These are phyloP conservation scores for Mormyrops attenuatus DNA, from an alignment of 2,797 vertebrate species.

Conservation along the genomic window DNA sequence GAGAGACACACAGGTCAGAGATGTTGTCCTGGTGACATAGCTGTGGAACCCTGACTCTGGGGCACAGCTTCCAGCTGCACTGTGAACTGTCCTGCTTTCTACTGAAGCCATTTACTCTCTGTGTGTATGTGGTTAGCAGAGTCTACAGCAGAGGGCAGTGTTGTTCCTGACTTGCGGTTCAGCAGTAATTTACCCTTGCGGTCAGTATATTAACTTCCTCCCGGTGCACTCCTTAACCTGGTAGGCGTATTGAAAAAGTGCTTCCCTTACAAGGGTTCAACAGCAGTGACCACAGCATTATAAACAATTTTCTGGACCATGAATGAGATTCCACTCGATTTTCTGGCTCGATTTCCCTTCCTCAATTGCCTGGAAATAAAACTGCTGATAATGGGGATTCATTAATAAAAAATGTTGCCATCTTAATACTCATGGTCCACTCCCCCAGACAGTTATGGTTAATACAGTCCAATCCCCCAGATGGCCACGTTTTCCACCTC, in stretches of 20 bases:
- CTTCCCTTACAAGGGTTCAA: neutral
- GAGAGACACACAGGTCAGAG: neutral
- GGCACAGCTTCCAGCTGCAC: neutral
- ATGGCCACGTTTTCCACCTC: neutral
- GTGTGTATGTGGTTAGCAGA: neutral
- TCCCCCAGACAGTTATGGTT: neutral
- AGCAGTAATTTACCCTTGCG: neutral
- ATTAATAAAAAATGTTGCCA: constrained; percentile 32
- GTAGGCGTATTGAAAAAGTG: neutral
- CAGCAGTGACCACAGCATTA: neutral
- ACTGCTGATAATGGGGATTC: constrained; percentile 36
- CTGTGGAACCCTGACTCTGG: neutral
- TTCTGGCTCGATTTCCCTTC: constrained; percentile 22
- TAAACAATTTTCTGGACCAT: neutral
- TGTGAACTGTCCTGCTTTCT: neutral
- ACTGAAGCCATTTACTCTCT: neutral
- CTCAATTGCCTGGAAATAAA: constrained; percentile 37
- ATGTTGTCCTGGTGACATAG: neutral
- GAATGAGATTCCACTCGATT: constrained; percentile 27
- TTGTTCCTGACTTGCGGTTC: neutral
- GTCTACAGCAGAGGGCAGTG: constrained; percentile 33
- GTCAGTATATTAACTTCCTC: neutral
- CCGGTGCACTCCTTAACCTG: neutral
- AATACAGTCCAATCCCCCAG: neutral
- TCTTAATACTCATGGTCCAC: constrained; percentile 18